Evolutionary conservation across 2,797 vertebrate species (phyloP).

Genomic region (Gymnocypris eckloni): DNA sequence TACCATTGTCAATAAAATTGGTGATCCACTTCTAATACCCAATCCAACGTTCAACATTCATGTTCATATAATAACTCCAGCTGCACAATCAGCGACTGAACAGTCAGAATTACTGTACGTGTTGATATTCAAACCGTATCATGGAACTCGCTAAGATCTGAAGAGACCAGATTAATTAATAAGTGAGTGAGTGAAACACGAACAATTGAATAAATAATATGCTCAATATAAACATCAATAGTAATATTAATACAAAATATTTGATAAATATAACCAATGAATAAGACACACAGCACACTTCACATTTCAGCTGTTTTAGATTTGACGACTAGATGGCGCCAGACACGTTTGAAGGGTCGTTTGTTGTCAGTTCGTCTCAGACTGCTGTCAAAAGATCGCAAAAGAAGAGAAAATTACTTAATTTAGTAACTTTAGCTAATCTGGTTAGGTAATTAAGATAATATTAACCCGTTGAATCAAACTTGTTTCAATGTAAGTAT

Average conservation of each 20-base stretch:
- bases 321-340: slow-evolving; percentile 48
- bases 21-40: not conserved
- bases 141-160: not conserved
- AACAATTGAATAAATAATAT: not conserved
- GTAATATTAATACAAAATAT: not conserved
- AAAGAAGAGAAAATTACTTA: not conserved
- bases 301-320: not conserved
- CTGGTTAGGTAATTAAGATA: not conserved
- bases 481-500: not conserved
- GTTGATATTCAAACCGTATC: not conserved
- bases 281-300: not conserved
- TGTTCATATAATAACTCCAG: not conserved
- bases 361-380: not conserved
- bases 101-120: not conserved
- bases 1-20: not conserved
- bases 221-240: not conserved
- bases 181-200: not conserved
- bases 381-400: not conserved
- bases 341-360: not conserved
- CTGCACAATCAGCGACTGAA: not conserved
- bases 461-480: not conserved
- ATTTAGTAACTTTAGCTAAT: not conserved
- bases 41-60: not conserved
- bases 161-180: not conserved
- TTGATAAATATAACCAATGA: not conserved